Conservation (phyloP, 2,797 vertebrate species). For the Scleropages formosus region DNA sequence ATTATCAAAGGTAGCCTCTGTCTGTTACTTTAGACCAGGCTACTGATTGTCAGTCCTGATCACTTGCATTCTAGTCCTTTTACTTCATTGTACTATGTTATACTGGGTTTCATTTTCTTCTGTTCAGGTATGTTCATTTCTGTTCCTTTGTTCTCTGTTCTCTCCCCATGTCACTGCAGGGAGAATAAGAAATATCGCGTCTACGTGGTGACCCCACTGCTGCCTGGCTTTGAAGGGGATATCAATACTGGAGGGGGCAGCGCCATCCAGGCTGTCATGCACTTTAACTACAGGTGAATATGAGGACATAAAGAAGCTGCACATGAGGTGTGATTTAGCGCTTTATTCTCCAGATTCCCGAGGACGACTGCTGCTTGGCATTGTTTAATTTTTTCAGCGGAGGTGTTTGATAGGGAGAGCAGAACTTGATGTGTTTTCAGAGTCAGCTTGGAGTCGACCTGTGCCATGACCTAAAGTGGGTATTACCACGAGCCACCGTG, state of each 20-base stretch:
- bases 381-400: no score
- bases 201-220: constrained; percentile 87
- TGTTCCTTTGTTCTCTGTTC: no score
- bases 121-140: not conserved
- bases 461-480: no score
- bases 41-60: not conserved
- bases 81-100: not conserved
- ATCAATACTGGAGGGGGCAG: constrained; percentile 91
- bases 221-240: constrained; percentile 93
- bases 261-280: constrained; percentile 93
- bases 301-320: not conserved
- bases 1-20: not conserved
- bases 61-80: not conserved
- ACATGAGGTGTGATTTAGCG: not conserved
- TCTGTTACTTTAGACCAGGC: no score
- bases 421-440: no score
- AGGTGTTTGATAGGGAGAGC: no score
- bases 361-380: no score
- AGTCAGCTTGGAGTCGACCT: no score
- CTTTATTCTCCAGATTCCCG: no score
- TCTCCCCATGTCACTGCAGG: constrained; percentile 54
- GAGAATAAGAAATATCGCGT: constrained; percentile 81
- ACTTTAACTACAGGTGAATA: constrained; percentile 94
- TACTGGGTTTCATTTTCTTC: not conserved
- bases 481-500: no score